Percentiles rank a stretch among this genome's conserved stretches.
phyloP scores from a whole-genome alignment of 2,113 vertebrate genomes.

The Pseudolaguvia tuberculata region DNA sequence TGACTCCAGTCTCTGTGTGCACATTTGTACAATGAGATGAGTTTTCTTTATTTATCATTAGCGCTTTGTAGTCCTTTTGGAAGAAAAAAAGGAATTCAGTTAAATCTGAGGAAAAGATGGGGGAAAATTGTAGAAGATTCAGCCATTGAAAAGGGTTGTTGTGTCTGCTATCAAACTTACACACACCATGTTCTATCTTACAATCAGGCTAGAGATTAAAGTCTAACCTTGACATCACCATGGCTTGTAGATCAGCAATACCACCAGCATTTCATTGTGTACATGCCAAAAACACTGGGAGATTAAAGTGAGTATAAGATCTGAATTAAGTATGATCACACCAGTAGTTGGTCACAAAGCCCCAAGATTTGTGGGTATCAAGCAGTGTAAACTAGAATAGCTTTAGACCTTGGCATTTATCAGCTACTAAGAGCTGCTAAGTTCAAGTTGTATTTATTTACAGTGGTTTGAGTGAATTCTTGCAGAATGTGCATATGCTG shows the following conservation, averaged over 20 bases:
- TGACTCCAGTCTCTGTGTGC: constrained; percentile 36
- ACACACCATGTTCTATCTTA: constrained; percentile 36
- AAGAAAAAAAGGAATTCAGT: not conserved
- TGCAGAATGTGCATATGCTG: not conserved
- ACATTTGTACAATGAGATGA: constrained; percentile 40
- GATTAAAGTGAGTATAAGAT: constrained; percentile 30
- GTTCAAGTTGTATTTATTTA: constrained; percentile 8
- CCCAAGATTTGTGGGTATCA: constrained; percentile 6
- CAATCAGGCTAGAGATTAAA: constrained; percentile 53
- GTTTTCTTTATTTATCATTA: constrained; percentile 36
- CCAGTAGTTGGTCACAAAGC: constrained; percentile 7
- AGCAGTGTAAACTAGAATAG: constrained; percentile 11
- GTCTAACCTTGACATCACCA: constrained; percentile 61
- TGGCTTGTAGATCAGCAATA: constrained; percentile 52
- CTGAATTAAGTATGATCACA: constrained; percentile 32
- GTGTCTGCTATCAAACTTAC: constrained; percentile 1
- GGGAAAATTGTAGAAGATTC: not conserved
- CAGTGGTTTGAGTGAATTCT: constrained; percentile 4
- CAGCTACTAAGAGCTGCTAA: not conserved
- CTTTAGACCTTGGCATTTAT: constrained; percentile 19
- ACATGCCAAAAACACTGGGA: constrained; percentile 27
- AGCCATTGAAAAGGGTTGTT: constrained; percentile 28
- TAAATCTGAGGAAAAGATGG: not conserved
- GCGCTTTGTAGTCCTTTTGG: not conserved
- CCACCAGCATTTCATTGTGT: constrained; percentile 18